Evolutionary conservation across 2,113 vertebrate genomes (phyloP).

Genomic region (Platysternon megacephalum): DNA sequence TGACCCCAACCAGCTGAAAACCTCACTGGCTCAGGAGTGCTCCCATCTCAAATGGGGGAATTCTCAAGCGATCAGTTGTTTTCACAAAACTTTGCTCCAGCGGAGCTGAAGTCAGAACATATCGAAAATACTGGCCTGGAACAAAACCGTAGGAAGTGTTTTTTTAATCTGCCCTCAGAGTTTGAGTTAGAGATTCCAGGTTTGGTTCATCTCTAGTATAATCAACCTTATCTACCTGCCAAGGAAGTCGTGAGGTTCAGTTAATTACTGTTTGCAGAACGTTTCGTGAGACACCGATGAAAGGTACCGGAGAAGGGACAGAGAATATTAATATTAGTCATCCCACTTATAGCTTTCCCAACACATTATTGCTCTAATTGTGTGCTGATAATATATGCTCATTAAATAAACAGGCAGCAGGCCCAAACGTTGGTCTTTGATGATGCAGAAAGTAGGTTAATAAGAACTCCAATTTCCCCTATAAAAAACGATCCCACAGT

Average conservation of each 20-base stretch:
- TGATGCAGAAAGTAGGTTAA: constrained; percentile 49
- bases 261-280: constrained; percentile 69
- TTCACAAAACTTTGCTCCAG: not conserved
- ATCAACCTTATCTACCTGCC: constrained; percentile 57
- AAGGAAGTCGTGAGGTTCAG: constrained; percentile 24
- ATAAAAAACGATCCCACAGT: constrained; percentile 45
- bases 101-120: constrained; percentile 26
- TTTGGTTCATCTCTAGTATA: constrained; percentile 30
- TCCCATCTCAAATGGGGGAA: not conserved
- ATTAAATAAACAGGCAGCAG: constrained; percentile 46
- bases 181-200: constrained; percentile 43
- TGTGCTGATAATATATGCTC: not conserved
- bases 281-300: constrained; percentile 43
- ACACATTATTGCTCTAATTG: constrained; percentile 49
- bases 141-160: not conserved
- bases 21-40: not conserved
- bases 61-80: not conserved
- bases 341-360: constrained; percentile 59
- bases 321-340: constrained; percentile 54
- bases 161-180: not conserved
- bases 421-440: constrained; percentile 42
- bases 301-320: constrained; percentile 38
- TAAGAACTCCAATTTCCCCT: constrained; percentile 52
- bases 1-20: not conserved
- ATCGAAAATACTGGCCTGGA: not conserved